A percentile compares a stretch with the other conserved stretches of the same genome.
phyloP scores from a whole-genome alignment of 2,888 invertebrate genomes.

The Xiphydria camelus region DNA sequence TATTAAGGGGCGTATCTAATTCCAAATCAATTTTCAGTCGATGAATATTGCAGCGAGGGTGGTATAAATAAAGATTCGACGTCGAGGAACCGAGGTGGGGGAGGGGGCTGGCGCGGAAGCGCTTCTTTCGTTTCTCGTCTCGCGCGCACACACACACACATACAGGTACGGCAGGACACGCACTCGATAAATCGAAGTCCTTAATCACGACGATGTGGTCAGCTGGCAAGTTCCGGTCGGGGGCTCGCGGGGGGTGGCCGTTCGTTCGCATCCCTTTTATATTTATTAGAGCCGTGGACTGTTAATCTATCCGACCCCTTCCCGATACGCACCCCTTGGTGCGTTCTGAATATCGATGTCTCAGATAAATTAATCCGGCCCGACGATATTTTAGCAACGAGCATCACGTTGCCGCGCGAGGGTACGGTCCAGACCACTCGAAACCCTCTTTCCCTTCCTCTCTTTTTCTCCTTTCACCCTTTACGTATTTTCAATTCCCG shows the following conservation, averaged over 20 bases:
- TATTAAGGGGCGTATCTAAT: slow-evolving; percentile 49
- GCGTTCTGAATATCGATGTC: slow-evolving; percentile 16
- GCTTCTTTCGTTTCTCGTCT: no score
- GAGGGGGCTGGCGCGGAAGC: slow-evolving; percentile 23
- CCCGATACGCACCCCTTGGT: slow-evolving; percentile 6
- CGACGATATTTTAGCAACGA: slow-evolving; percentile 36
- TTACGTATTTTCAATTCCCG: no score
- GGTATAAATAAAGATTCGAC: slow-evolving; percentile 50
- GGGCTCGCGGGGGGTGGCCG: not conserved
- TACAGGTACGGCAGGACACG: slow-evolving; percentile 14
- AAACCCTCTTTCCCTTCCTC: no score
- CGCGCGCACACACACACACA: no score
- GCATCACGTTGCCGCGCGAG: no score
- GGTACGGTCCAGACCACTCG: no score
- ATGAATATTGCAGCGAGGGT: slow-evolving; percentile 53
- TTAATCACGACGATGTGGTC: slow-evolving; percentile 38
- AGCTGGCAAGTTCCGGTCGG: slow-evolving; percentile 13
- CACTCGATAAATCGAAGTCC: slow-evolving; percentile 38
- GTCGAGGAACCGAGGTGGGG: slow-evolving; percentile 18
- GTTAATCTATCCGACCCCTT: slow-evolving; percentile 38
- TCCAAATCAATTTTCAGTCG: slow-evolving; percentile 52
- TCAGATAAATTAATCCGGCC: slow-evolving; percentile 32
- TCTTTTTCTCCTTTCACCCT: no score
- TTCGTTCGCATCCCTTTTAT: slow-evolving; percentile 30
- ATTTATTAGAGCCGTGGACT: slow-evolving; percentile 38